Conservation (phyloP, 2,888 invertebrate genomes). For the Acanthosepion esculentum region DNA sequence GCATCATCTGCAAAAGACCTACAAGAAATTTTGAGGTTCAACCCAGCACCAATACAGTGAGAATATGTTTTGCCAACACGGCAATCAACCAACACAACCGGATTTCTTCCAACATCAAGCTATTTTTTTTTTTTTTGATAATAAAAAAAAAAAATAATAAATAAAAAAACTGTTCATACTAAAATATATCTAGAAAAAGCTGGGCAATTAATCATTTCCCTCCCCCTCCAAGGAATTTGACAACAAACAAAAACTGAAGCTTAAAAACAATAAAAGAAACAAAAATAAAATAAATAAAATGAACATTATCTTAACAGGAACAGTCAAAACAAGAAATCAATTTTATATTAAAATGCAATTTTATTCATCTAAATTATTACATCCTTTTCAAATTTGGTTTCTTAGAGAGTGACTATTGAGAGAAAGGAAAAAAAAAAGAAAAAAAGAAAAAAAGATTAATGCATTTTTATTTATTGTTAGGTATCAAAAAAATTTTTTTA, state of each 20-base stretch:
- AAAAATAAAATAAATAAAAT: constrained; percentile 24
- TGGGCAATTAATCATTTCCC: not conserved
- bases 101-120: constrained; percentile 43
- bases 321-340: constrained; percentile 39
- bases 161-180: not conserved
- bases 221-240: not conserved
- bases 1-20: constrained; percentile 45
- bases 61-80: not conserved
- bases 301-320: constrained; percentile 38
- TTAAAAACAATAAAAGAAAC: not conserved
- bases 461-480: constrained; percentile 21
- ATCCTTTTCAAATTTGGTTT: not conserved
- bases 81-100: constrained; percentile 45
- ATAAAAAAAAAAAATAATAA: no score
- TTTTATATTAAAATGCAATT: constrained; percentile 34
- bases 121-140: not conserved
- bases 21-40: constrained; percentile 41
- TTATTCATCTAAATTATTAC: constrained; percentile 43
- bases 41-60: constrained; percentile 41
- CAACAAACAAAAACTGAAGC: not conserved
- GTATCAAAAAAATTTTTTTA: not conserved
- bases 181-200: constrained; percentile 17
- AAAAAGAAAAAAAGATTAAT: not conserved
- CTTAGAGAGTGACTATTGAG: not conserved
- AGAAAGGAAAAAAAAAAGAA: not conserved